Percentiles rank a stretch among this genome's conserved stretches.
Conservation (phyloP, 2,797 vertebrate genomes). For the Calcarius lapponicus region DNA sequence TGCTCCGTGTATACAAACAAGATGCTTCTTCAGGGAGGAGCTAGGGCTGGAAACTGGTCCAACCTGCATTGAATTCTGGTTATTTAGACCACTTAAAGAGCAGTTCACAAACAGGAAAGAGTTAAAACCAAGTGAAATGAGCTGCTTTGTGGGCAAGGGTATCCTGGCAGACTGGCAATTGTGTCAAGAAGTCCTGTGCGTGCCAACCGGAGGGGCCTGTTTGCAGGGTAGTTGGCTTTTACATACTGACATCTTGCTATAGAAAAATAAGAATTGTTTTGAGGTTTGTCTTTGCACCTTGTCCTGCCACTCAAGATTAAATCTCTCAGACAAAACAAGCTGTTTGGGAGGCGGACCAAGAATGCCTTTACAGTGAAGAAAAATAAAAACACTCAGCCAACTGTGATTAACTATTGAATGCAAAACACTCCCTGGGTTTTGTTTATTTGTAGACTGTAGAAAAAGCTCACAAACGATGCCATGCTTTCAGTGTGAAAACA, state of each 20-base stretch:
- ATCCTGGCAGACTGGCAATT: not conserved
- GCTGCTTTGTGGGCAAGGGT: not conserved
- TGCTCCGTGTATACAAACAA: slow-evolving; percentile 18
- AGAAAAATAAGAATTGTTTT: slow-evolving; percentile 54
- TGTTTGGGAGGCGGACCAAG: slow-evolving; percentile 59
- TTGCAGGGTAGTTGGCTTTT: not conserved
- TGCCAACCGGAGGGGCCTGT: not conserved
- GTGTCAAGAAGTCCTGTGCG: not conserved
- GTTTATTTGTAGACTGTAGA: slow-evolving; percentile 52
- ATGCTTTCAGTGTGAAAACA: slow-evolving; percentile 11
- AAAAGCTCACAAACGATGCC: slow-evolving; percentile 18
- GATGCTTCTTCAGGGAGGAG: slow-evolving; percentile 36
- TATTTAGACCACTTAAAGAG: not conserved
- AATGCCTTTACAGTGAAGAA: slow-evolving; percentile 63
- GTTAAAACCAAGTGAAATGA: not conserved
- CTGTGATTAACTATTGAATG: slow-evolving; percentile 65
- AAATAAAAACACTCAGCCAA: slow-evolving; percentile 65
- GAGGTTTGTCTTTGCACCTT: slow-evolving; percentile 55
- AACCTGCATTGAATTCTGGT: not conserved
- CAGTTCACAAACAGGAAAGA: not conserved
- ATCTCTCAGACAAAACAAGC: slow-evolving; percentile 67
- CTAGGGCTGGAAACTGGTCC: slow-evolving; percentile 5
- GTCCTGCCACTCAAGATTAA: slow-evolving; percentile 68
- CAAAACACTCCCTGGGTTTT: slow-evolving; percentile 59
- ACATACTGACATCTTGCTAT: slow-evolving; percentile 14